Conservation (phyloP, 1,140 invertebrate genomes). For the Trichonephila clavipes region DNA sequence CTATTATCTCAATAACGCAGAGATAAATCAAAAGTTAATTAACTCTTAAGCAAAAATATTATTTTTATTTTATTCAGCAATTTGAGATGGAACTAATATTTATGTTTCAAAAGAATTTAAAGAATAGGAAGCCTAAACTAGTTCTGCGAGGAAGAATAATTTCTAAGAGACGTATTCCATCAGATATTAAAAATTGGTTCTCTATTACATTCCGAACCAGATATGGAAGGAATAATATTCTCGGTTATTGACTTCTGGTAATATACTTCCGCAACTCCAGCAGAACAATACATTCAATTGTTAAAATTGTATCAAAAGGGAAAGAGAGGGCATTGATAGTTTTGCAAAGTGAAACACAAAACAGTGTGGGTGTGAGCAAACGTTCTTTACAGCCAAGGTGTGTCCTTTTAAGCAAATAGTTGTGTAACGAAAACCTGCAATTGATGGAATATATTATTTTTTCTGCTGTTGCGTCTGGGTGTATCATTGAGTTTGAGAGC, state of each 20-base stretch:
- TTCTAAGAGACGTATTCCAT: no score
- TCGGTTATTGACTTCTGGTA: not conserved
- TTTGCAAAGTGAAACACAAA: not conserved
- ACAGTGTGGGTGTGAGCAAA: conserved; percentile 29
- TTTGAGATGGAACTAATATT: no score
- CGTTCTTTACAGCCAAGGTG: conserved; percentile 5
- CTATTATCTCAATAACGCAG: no score
- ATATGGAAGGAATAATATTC: no score
- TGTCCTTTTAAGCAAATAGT: not conserved
- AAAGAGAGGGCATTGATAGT: not conserved
- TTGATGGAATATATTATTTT: not conserved
- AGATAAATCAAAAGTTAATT: no score
- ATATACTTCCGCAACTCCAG: not conserved
- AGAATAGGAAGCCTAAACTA: no score
- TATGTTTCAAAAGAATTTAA: no score
- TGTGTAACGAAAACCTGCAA: conserved; percentile 20
- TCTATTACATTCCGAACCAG: no score
- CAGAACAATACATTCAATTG: not conserved
- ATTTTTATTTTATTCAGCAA: no score
- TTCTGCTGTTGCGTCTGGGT: not conserved
- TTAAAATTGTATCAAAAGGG: not conserved
- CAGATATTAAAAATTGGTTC: no score
- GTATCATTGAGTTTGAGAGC: not conserved
- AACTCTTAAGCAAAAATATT: no score
- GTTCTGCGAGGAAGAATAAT: no score